Evolutionary conservation across 2,113 vertebrate genomes (phyloP).

Genomic region (Blennius ocellaris): DNA sequence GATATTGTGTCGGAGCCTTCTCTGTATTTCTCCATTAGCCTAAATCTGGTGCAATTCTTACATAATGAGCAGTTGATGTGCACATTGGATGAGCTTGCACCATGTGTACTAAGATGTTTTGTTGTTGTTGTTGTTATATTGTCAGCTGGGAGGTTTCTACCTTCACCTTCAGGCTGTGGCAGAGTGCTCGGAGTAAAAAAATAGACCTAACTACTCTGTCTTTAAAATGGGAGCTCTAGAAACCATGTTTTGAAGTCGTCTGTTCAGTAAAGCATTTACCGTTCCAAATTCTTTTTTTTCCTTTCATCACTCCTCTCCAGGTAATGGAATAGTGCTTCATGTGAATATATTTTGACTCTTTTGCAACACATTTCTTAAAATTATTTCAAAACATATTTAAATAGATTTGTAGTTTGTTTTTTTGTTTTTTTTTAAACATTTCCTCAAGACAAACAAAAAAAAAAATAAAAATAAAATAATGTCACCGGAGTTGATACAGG

Average conservation of each 20-base stretch:
- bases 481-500: conserved; percentile 73
- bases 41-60: conserved; percentile 26
- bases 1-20: conserved; percentile 20
- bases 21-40: conserved; percentile 7
- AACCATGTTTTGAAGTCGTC: conserved; percentile 72
- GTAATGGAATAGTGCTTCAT: conserved; percentile 73
- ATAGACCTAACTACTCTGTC: conserved; percentile 79
- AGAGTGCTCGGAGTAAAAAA: conserved; percentile 81
- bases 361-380: conserved; percentile 81
- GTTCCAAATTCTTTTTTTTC: conserved; percentile 24
- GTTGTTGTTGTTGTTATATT: conserved; percentile 24
- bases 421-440: conserved; percentile 56
- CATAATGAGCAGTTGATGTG: conserved; percentile 12
- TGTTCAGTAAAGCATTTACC: conserved; percentile 72
- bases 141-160: conserved; percentile 48
- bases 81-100: conserved; percentile 4
- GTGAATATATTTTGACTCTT: conserved; percentile 81
- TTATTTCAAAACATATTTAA: conserved; percentile 84
- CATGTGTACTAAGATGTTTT: conserved; percentile 31
- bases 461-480: conserved; percentile 39
- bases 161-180: conserved; percentile 57
- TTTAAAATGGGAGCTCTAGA: conserved; percentile 79
- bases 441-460: conserved; percentile 67
- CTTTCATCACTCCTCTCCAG: conserved; percentile 24
- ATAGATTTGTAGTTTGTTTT: conserved; percentile 77